Conservation (phyloP, 2,797 vertebrate species). For the Moxostoma hubbsi region DNA sequence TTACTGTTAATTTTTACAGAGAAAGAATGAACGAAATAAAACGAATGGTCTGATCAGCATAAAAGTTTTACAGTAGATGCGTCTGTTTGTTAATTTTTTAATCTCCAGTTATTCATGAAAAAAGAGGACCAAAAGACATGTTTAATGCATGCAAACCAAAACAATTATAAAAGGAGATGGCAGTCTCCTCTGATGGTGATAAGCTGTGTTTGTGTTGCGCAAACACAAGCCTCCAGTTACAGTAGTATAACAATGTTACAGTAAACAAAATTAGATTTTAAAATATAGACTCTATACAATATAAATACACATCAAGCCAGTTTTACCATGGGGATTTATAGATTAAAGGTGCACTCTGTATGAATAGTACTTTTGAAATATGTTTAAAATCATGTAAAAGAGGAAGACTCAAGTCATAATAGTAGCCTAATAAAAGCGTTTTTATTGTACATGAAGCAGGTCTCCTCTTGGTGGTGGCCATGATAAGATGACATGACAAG, state of each 20-base stretch:
- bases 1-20: neutral
- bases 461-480: too few relatives aligned
- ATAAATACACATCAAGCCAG: constrained; percentile 10
- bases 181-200: neutral
- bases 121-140: neutral
- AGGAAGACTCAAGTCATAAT: too few relatives aligned
- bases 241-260: neutral
- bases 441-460: too few relatives aligned
- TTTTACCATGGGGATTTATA: neutral
- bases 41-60: neutral
- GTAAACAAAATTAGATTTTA: constrained; percentile 3
- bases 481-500: too few relatives aligned
- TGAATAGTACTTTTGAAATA: too few relatives aligned
- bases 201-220: neutral
- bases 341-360: neutral
- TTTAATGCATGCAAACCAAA: constrained; percentile 1
- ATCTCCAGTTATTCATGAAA: neutral
- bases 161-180: neutral
- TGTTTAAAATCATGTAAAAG: too few relatives aligned
- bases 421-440: too few relatives aligned
- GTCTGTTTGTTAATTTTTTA: neutral
- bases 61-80: neutral
- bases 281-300: constrained; percentile 20
- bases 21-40: neutral
- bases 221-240: neutral